These are phyloP conservation scores for Lerista edwardsae DNA, from an alignment of 2,797 vertebrate species.

Conservation along the genomic window DNA sequence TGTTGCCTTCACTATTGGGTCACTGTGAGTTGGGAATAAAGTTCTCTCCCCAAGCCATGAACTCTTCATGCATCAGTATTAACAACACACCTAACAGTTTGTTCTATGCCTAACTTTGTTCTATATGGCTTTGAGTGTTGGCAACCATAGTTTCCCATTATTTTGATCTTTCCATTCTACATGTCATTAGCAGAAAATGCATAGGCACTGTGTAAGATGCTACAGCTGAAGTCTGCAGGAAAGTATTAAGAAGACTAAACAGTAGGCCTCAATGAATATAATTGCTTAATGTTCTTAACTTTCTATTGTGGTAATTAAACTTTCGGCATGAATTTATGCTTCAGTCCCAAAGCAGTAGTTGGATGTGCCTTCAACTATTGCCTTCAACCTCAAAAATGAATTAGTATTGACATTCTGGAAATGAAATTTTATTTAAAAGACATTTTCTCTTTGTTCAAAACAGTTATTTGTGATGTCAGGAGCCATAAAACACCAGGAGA, in stretches of 20 bases:
- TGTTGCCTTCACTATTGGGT: too few relatives aligned
- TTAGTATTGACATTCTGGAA: slow-evolving; percentile 12
- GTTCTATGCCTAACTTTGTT: too few relatives aligned
- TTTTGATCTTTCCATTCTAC: background rate
- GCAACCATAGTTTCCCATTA: slow-evolving; percentile 2
- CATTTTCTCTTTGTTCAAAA: background rate
- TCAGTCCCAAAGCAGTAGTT: background rate
- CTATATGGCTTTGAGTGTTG: too few relatives aligned
- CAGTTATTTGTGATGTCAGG: slow-evolving; percentile 19
- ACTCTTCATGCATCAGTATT: background rate
- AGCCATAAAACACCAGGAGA: slow-evolving; percentile 14
- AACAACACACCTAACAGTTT: background rate
- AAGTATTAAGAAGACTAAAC: background rate
- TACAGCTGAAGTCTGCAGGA: too few relatives aligned
- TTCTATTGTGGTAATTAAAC: background rate
- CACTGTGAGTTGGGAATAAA: too few relatives aligned
- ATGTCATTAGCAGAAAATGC: too few relatives aligned
- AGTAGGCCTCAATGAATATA: background rate
- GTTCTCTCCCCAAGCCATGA: too few relatives aligned
- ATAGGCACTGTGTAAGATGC: too few relatives aligned
- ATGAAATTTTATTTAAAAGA: slow-evolving; percentile 2
- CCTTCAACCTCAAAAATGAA: slow-evolving; percentile 20
- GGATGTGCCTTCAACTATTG: background rate
- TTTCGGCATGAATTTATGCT: background rate
- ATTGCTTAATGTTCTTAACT: slow-evolving; percentile 19